phyloP scores from a whole-genome alignment of 2,797 vertebrate species.

The Tangara arthus region DNA sequence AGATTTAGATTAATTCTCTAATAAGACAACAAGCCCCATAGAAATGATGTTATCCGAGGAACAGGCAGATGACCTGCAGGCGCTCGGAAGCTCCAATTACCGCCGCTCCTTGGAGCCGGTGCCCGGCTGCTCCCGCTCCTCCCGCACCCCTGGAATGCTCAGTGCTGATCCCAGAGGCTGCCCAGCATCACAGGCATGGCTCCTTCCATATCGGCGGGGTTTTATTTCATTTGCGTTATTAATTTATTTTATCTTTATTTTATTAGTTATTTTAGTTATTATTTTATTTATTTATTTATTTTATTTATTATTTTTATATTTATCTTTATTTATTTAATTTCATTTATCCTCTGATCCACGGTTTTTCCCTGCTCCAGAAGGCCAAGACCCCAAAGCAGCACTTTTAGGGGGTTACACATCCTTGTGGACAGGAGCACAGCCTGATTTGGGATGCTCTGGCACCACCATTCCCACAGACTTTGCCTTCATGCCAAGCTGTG shows the following conservation, averaged over 20 bases:
- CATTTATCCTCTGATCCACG: not conserved
- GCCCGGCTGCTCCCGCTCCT: not conserved
- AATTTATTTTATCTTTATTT: too few species aligned
- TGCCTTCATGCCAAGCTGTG: too few species aligned
- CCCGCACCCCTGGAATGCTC: not conserved
- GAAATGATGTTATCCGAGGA: constrained; percentile 10
- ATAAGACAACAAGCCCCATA: not conserved
- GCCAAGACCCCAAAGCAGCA: rapidly evolving
- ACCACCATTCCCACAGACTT: rapidly evolving
- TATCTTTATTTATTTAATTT: too few species aligned
- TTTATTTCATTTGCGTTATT: not conserved
- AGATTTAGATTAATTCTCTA: constrained; percentile 25
- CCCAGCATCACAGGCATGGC: not conserved
- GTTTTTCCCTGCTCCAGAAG: not conserved
- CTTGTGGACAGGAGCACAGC: not conserved
- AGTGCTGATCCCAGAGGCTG: rapidly evolving
- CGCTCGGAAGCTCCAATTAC: constrained; percentile 3
- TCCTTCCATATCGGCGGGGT: rapidly evolving
- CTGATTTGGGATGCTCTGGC: not conserved
- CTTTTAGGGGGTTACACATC: not conserved
- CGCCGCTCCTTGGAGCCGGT: not conserved
- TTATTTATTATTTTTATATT: too few species aligned
- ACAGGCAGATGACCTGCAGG: not conserved
- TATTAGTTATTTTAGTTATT: too few species aligned
- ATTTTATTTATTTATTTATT: too few species aligned